Conservation (phyloP, 30 jellyfish, hydroid and myxozoan genomes). For the Aurelia sp. region DNA sequence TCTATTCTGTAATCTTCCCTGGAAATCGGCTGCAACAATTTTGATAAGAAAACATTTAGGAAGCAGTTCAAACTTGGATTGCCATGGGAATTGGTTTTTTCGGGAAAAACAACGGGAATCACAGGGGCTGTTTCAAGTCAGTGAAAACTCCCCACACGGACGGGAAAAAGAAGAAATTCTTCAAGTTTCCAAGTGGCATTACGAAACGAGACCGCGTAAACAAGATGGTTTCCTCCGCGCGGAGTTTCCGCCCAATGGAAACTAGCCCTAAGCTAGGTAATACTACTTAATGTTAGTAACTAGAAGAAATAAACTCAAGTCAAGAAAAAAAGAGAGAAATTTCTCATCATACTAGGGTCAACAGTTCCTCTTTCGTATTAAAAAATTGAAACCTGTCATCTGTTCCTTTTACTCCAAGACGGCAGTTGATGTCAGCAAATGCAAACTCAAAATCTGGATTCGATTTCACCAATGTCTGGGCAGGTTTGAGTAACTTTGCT, state of each 20-base stretch:
- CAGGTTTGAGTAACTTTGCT: no score
- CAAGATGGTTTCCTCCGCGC: slow-evolving; percentile 4
- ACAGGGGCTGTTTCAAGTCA: neutral
- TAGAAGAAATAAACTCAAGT: neutral
- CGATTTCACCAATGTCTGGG: no score
- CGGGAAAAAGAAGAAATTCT: neutral
- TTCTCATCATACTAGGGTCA: slow-evolving; percentile 5
- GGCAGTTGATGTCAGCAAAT: slow-evolving; percentile 3
- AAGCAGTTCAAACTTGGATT: neutral
- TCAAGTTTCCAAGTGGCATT: neutral
- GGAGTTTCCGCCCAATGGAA: slow-evolving; percentile 5
- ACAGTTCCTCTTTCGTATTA: slow-evolving; percentile 25
- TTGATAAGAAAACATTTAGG: neutral
- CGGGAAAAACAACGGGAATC: neutral
- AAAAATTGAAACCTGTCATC: neutral
- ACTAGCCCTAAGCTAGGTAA: neutral
- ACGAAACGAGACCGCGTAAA: neutral
- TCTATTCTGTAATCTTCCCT: neutral
- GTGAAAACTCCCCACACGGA: slow-evolving; percentile 11
- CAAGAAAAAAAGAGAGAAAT: slow-evolving; percentile 1
- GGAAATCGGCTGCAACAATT: neutral
- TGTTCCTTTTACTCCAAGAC: slow-evolving; percentile 20
- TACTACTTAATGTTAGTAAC: neutral
- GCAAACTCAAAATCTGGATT: no score
- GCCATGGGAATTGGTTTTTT: slow-evolving; percentile 1